Percentiles rank a stretch among this genome's conserved stretches.
Conservation (phyloP, 2,113 vertebrate genomes). For the Cynocephalus volans region DNA sequence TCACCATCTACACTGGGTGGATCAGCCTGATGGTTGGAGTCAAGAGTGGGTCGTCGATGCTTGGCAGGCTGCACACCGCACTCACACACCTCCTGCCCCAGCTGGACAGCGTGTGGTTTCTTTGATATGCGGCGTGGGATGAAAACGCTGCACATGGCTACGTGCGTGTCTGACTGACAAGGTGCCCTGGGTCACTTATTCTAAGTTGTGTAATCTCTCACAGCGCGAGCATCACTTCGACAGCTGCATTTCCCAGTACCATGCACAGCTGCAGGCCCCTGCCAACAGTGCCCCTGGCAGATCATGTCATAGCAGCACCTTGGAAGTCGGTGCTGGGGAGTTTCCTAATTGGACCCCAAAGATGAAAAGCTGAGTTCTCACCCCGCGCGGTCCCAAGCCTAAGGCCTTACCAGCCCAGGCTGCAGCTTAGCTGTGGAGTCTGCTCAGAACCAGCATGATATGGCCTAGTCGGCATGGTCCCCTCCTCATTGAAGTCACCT, state of each 20-base stretch:
- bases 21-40: not conserved
- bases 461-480: rapidly evolving
- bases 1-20: not conserved
- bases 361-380: not conserved
- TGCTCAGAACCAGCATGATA: not conserved
- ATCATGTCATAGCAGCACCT: too few species aligned
- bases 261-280: not conserved
- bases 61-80: not conserved
- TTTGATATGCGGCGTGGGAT: not conserved
- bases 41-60: not conserved
- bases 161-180: not conserved
- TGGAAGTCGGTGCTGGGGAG: not conserved
- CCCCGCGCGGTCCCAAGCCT: not conserved
- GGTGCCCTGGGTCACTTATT: not conserved
- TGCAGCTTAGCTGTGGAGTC: too few species aligned
- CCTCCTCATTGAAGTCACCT: not conserved
- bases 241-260: not conserved
- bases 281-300: not conserved
- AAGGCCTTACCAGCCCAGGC: not conserved
- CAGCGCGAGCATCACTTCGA: too few species aligned
- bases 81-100: not conserved
- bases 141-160: not conserved
- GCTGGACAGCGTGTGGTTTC: not conserved
- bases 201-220: not conserved
- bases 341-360: not conserved